A percentile compares a stretch with the other conserved stretches of the same genome.
phyloP scores from a whole-genome alignment of 1,140 invertebrate species.

The Hyles euphorbiae region DNA sequence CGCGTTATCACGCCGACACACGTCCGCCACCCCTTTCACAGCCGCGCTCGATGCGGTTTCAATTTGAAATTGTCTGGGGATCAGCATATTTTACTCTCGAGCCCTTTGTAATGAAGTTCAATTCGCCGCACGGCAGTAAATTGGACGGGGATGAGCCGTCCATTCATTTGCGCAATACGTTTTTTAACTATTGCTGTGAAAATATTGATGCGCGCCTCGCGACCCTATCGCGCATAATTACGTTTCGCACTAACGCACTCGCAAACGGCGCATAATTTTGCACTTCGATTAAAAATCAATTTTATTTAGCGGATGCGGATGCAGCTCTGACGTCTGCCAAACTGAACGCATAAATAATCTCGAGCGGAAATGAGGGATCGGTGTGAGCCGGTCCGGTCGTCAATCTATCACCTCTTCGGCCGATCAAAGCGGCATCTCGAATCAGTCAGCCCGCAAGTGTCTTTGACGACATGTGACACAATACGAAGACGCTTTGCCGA shows the following conservation, averaged over 20 bases:
- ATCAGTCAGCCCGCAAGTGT: conserved; percentile 18
- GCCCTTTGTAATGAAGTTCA: conserved; percentile 48
- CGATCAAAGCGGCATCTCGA: conserved; percentile 57
- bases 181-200: conserved; percentile 7
- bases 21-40: conserved; percentile 55
- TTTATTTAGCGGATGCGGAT: conserved; percentile 41
- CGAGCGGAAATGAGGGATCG: conserved; percentile 41
- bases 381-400: conserved; percentile 40
- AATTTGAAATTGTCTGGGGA: conserved; percentile 60
- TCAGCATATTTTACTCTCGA: conserved; percentile 61
- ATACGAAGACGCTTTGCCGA: conserved; percentile 27
- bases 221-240: too few relatives aligned
- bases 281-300: neutral
- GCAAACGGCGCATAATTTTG: neutral
- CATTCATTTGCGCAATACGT: conserved; percentile 16
- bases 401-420: conserved; percentile 46
- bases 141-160: conserved; percentile 36
- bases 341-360: conserved; percentile 41
- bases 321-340: conserved; percentile 40
- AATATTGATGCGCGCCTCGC: neutral
- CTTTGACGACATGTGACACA: conserved; percentile 42
- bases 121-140: conserved; percentile 51
- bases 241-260: too few relatives aligned
- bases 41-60: conserved; percentile 40
- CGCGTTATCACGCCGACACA: conserved; percentile 53